Evolutionary conservation across 2,888 invertebrate genomes (phyloP), one percentile per base, ranked within the genome.

Genomic region (Autographa gamma): DNA sequence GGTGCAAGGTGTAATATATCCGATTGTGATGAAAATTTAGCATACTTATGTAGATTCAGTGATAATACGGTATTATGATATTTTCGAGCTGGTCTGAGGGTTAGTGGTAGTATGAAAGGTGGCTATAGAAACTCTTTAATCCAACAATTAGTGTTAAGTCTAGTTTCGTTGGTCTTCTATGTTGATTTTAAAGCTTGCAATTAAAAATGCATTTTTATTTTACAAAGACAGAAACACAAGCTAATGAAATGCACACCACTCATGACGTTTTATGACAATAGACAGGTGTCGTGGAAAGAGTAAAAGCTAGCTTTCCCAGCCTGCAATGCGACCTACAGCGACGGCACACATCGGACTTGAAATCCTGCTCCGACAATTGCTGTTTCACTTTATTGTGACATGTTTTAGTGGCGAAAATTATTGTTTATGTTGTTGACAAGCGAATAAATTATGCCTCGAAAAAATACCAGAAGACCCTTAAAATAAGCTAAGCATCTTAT

Each of bases 261-360:
- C 63, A 71, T 69, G 77, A 76, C 71, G 72, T 76, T 84, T 87
- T 86, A 86, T 81, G 86, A 88, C 88, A 88, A 87, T 85, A 82
- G 84, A 66, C 81, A 74, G 75, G 79, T 85, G 88, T 81, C 76
- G 76, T 76, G 75, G 87, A 89, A 90, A 92, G 90, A 90, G 93
- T 93, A 93, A 93, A 92, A 93, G 92, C 91, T 79, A 75, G 91
- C 93, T 93, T 95, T 94, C 93, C 93, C 92, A 83, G 86, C 79
- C 88, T 89, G 88, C 89, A 85, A 77, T 73, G 87, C 91, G 94
- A 94, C 94, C 93, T 91, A 93, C 92, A 93, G 87, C 88, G 85
- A 81, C 91, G 93, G 87, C 94, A 94, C 83, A 95, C 93, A 93
- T 94, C 81, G 82, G 77, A 89, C 88, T 91, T 88, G 88, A 91